Evolutionary conservation across 2,888 invertebrate genomes (phyloP).

Genomic region (Punctoribates punctum): DNA sequence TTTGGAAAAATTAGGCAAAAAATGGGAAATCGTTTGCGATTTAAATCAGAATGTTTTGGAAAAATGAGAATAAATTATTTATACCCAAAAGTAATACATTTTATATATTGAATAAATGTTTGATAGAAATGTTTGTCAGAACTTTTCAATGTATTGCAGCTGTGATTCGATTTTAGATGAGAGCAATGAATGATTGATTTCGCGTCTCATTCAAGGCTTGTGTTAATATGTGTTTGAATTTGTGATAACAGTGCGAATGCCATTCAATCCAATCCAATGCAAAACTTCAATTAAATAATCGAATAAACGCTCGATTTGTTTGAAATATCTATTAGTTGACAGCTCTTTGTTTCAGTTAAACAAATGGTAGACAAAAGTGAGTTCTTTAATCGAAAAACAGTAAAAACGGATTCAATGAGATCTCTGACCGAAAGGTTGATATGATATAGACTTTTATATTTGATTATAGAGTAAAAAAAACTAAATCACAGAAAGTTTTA

Average conservation of each 20-base stretch:
- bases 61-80: conserved; percentile 27
- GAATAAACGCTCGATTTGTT: neutral
- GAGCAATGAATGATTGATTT: conserved; percentile 13
- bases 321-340: conserved; percentile 3
- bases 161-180: neutral
- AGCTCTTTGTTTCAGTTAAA: conserved; percentile 1
- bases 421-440: neutral
- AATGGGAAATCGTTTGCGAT: too few relatives aligned
- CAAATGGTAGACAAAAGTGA: too few relatives aligned
- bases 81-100: neutral
- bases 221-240: conserved; percentile 2
- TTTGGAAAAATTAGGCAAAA: too few relatives aligned
- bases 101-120: conserved; percentile 14
- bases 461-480: neutral
- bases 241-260: conserved; percentile 23
- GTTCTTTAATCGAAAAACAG: too few relatives aligned
- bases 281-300: conserved; percentile 8
- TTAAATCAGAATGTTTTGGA: too few relatives aligned
- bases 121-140: neutral
- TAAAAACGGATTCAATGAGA: too few relatives aligned
- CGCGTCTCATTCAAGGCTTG: conserved; percentile 18
- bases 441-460: neutral
- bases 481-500: conserved; percentile 20
- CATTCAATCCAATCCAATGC: conserved; percentile 15
- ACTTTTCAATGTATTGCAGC: conserved; percentile 14